Percentiles rank a stretch among this genome's conserved stretches.
Evolutionary conservation across 2,797 vertebrate genomes (phyloP).

Genomic region (Catostomus latipinnis): DNA sequence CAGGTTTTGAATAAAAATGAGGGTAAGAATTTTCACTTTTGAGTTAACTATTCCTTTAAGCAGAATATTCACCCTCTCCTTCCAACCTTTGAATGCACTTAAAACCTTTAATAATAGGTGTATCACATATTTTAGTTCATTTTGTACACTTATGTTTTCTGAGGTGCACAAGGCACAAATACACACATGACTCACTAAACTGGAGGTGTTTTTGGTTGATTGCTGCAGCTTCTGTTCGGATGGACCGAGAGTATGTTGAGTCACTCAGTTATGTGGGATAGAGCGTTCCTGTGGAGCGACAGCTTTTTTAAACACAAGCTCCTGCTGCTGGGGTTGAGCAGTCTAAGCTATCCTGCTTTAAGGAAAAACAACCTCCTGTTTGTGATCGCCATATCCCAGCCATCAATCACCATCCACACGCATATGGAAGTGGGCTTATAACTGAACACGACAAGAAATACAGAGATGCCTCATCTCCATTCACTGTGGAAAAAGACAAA

Average conservation of each 20-base stretch:
- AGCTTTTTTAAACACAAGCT: conserved; percentile 68
- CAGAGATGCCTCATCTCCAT: neutral
- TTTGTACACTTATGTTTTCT: neutral
- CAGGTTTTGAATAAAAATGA: neutral
- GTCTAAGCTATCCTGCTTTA: conserved; percentile 64
- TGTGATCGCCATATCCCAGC: conserved; percentile 68
- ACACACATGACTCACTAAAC: conserved; percentile 37
- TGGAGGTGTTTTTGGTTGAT: conserved; percentile 29
- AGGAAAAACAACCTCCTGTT: conserved; percentile 60
- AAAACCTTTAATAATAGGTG: conserved; percentile 12
- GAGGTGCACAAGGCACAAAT: neutral
- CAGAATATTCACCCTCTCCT: neutral
- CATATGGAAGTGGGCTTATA: conserved; percentile 54
- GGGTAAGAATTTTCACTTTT: neutral
- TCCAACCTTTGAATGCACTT: neutral
- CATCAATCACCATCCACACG: conserved; percentile 71
- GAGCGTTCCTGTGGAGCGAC: conserved; percentile 61
- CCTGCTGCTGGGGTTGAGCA: conserved; percentile 67
- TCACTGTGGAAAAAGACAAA: conserved; percentile 26
- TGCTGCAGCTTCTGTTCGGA: conserved; percentile 38
- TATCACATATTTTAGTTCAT: neutral
- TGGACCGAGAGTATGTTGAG: conserved; percentile 55
- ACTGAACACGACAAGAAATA: conserved; percentile 20
- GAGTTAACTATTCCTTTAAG: neutral
- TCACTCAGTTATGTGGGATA: conserved; percentile 47